These are phyloP conservation scores for Dendrophyllia cribrosa DNA, from an alignment of 64 coral and sea anemone genomes.

Conservation along the genomic window DNA sequence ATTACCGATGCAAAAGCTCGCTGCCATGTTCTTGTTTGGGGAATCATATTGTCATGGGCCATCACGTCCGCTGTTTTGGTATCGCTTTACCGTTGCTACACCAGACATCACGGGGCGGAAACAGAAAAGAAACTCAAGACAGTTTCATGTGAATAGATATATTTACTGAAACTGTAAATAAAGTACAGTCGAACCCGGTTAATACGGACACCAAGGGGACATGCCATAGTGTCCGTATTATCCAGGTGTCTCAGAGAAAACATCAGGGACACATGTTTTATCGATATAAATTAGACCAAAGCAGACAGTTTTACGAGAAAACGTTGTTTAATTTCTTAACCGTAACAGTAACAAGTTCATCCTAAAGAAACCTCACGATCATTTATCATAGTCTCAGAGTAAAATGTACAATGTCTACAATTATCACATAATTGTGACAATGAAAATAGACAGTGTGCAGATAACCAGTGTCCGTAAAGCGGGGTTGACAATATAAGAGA, in stretches of 20 bases:
- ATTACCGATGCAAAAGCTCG: not conserved
- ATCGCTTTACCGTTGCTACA: not conserved
- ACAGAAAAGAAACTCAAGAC: no score
- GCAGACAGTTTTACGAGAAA: no score
- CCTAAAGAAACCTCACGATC: no score
- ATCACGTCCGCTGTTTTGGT: not conserved
- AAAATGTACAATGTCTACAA: slow-evolving; percentile 17
- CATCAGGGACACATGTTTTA: no score
- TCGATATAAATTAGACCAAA: no score
- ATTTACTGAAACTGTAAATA: no score
- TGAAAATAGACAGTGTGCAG: slow-evolving; percentile 50
- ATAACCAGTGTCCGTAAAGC: slow-evolving; percentile 65
- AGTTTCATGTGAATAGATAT: no score
- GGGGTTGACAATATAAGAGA: slow-evolving; percentile 59
- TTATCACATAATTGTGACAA: slow-evolving; percentile 9
- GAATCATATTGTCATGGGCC: not conserved
- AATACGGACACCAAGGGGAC: slow-evolving; percentile 33
- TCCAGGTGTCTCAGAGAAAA: slow-evolving; percentile 5
- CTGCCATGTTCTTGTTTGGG: not conserved
- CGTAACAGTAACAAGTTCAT: no score
- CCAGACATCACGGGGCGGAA: not conserved
- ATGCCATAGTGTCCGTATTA: slow-evolving; percentile 25
- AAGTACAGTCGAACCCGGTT: not conserved
- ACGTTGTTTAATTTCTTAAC: no score
- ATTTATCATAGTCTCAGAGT: no score